Evolutionary conservation across 2,888 invertebrate species (phyloP).

Genomic region (Torymus auratus): DNA sequence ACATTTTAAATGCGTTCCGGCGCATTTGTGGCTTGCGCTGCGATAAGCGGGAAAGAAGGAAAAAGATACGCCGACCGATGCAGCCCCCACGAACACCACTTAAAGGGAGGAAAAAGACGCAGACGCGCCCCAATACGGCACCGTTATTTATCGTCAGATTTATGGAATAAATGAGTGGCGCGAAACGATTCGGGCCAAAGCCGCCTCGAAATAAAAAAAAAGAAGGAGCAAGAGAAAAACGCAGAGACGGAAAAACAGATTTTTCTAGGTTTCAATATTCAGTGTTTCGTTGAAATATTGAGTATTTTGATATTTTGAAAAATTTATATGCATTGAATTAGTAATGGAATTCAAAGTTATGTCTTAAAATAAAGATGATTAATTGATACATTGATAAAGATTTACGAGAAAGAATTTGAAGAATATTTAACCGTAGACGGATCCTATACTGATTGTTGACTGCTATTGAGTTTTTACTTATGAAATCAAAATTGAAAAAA

Average conservation of each 20-base stretch:
- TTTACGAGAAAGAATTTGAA: no score
- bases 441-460: no score
- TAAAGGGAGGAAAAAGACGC: constrained; percentile 57
- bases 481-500: no score
- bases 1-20: constrained; percentile 77
- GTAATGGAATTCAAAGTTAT: no score
- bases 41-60: constrained; percentile 18
- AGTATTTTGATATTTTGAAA: neutral
- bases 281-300: constrained; percentile 20
- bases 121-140: constrained; percentile 68
- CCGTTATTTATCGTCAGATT: constrained; percentile 76
- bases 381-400: no score
- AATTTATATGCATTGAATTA: neutral
- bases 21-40: constrained; percentile 70
- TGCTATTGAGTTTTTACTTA: no score
- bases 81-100: constrained; percentile 45
- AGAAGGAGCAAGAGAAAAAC: constrained; percentile 51
- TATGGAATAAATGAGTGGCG: constrained; percentile 75
- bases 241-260: constrained; percentile 44
- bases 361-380: no score
- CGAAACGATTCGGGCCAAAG: constrained; percentile 58
- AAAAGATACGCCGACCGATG: constrained; percentile 32
- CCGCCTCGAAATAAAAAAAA: constrained; percentile 48
- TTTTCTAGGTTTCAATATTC: constrained; percentile 35
- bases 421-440: no score